Base-by-base conservation (phyloP, 1,140 invertebrate genomes). In the Chironomus striatipennis region DNA sequence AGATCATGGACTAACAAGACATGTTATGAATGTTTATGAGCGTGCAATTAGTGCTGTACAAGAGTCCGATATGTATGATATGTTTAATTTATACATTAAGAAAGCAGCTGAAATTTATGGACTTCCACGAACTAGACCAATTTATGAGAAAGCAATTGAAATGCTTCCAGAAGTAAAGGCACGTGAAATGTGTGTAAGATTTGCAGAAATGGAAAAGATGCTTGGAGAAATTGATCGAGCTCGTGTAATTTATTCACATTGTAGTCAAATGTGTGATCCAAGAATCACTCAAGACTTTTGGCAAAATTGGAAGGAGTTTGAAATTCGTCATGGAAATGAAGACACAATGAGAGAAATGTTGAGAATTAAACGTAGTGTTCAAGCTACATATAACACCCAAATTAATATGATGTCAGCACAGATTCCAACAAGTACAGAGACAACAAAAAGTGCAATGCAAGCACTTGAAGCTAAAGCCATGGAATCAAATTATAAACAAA, bases 241-340 rank as follows among this genome's bases (percentile, higher is more conserved):
- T 0, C 85, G 98, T 78, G 96, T 96, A 0, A 96, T 99, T 80
- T 99, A 99, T 83, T 92, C 93, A 0, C 97, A 99, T 83, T 98
- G 96, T 80, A 97, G 96, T 78, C 97, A 99, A 87, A 98, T 99
- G 79, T 99, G 97, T 85, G 98, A 99, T 88, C 98, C 98, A 7
- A 88, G 97, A 78, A 93, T 96, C 1, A 95, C 97, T 8, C 87
- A 88, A 6, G 90, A 93, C 43, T 99, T 99, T 81, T 99, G 98
- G 98, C 91, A 96, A 81, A 93, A 93, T 7, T 99, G 98, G 98
- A 98, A 98, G 85, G 96, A 99, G 78, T 99, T 99, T 87, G 98
- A 99, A 87, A 94, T 98, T 47, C 90, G 93, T 73, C 97, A 99
- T 85, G 98, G 98, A n/a, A 99, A 99, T 85, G 97, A 99, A 84